phyloP scores from a whole-genome alignment of 1,140 invertebrate species.

The Atta cephalotes region DNA sequence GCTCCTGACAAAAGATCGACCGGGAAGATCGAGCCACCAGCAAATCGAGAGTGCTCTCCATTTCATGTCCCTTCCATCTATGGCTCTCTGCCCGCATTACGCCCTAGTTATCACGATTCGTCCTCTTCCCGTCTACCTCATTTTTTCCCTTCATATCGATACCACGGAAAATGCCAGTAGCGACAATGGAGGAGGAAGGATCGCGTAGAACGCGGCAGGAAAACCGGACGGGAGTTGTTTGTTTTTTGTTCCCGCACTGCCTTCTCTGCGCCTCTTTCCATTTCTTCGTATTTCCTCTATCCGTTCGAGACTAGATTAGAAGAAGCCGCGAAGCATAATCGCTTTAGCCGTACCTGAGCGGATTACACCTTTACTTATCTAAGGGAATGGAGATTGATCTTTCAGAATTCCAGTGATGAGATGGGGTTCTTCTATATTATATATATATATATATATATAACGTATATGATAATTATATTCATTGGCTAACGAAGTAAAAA shows the following conservation, averaged over 20 bases:
- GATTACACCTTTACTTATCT: conserved; percentile 36
- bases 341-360: background rate
- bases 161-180: conserved; percentile 16
- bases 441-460: background rate
- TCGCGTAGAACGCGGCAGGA: background rate
- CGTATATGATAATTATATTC: background rate
- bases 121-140: conserved; percentile 21
- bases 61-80: conserved; percentile 27
- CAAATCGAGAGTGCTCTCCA: conserved; percentile 69
- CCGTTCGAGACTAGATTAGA: conserved; percentile 15
- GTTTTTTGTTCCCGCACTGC: background rate
- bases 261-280: conserved; percentile 19
- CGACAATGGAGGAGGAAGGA: background rate
- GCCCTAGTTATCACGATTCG: conserved; percentile 74
- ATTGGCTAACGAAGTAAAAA: conserved; percentile 6
- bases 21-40: conserved; percentile 67
- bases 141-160: conserved; percentile 39
- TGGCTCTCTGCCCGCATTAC: conserved; percentile 45
- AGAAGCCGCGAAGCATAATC: background rate
- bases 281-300: conserved; percentile 40
- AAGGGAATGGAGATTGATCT: conserved; percentile 27
- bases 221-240: conserved; percentile 13
- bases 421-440: background rate
- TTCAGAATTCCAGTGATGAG: background rate
- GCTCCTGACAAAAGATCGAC: conserved; percentile 69